Evolutionary conservation across 2,797 vertebrate genomes (phyloP), one percentile per base, ranked within the genome.

Genomic region (Perdix hodgsoniae): DNA sequence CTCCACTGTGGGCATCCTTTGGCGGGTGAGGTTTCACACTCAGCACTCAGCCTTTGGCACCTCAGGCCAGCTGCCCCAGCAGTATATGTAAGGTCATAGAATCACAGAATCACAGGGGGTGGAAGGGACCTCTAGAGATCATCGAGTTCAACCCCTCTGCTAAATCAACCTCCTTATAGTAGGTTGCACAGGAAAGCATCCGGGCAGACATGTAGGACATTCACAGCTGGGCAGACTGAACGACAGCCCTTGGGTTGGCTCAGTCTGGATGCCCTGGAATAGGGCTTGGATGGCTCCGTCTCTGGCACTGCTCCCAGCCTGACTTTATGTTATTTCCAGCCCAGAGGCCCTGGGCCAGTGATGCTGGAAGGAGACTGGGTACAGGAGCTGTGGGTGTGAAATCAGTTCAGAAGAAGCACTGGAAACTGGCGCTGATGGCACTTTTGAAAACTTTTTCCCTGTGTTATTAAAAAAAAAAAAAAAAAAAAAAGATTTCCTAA

Each of bases 401-500:
- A 78, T 50, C 27, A 74, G 82, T 80, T 87, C 61, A 71, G 84
- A 85, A 85, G 83, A 79, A 78, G 72, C 33, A 57, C 44, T 94
- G 91, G 84, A 89, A 94, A 93, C 24, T 49, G 81, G 77, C 26
- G 33, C 75, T 72, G 79, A 80, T 0, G 3, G 75, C 66, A 35
- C 75, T 75, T 88, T 95, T 96, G 84, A 90, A 93, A 96, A 92
- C 24, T 42, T 42, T 72, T 75, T 52, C 77, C 71, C 39, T 1
- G 5, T 61, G 44, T 24, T 63, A 49, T 49, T 29, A 49, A 49
- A 49, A 50, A 69, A 64, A 60, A 69, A 61, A 60, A 60, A 69
- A 39, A 33, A 65, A 56, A 69, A 57, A 61, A 85, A 44, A 83
- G 73, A 83, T 94, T 93, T 93, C 86, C 88, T 93, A 94, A 94